These are phyloP conservation scores for Nixonia krombeini DNA, from an alignment of 1,140 invertebrate genomes.

Conservation along the genomic window DNA sequence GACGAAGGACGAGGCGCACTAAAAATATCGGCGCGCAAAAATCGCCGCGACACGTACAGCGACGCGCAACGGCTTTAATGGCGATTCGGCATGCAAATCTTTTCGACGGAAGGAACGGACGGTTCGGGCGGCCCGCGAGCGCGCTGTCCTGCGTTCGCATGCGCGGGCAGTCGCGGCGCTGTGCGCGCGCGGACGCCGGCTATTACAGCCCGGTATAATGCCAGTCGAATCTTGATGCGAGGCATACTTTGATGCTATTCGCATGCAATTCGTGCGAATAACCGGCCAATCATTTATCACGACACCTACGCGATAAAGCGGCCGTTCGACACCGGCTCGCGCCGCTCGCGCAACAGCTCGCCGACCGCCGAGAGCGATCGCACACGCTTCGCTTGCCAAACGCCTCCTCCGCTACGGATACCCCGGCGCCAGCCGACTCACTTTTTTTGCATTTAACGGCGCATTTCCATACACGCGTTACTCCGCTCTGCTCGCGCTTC, in stretches of 20 bases:
- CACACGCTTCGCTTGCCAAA: conserved; percentile 42
- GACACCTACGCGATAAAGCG: conserved; percentile 52
- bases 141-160: conserved; percentile 1
- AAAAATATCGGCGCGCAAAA: conserved; percentile 63
- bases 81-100: conserved; percentile 55
- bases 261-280: conserved; percentile 50
- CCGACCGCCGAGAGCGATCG: conserved; percentile 17
- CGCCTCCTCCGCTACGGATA: conserved; percentile 44
- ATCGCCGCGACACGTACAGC: conserved; percentile 53
- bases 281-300: conserved; percentile 50
- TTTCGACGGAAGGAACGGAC: conserved; percentile 21
- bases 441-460: conserved; percentile 23
- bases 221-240: conserved; percentile 41
- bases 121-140: conserved; percentile 21
- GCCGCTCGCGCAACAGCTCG: conserved; percentile 29
- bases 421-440: conserved; percentile 17
- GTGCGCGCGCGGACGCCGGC: too few relatives aligned
- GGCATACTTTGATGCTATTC: conserved; percentile 47
- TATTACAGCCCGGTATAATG: conserved; percentile 28
- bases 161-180: too few relatives aligned
- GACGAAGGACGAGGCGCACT: conserved; percentile 63
- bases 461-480: conserved; percentile 40
- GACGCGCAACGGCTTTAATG: conserved; percentile 55
- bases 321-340: conserved; percentile 34
- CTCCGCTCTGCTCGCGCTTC: too few relatives aligned